These are phyloP conservation scores for Pteronura brasiliensis DNA, from an alignment of 2,113 vertebrate genomes.

Conservation along the genomic window DNA sequence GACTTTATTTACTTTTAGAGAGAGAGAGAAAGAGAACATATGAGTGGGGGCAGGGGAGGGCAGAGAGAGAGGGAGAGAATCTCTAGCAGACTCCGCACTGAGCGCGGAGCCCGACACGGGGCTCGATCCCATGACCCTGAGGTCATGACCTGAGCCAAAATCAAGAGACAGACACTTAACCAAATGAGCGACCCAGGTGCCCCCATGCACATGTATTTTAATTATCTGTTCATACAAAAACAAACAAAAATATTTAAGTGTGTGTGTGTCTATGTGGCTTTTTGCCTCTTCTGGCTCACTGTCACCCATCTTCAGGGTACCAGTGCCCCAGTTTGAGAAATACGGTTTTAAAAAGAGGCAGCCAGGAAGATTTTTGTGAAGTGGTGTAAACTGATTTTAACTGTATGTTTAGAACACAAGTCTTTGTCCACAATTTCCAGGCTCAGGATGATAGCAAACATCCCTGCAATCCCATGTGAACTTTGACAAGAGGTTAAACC, in stretches of 20 bases:
- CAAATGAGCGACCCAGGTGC: not conserved
- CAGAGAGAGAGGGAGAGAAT: not conserved
- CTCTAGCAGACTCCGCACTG: not conserved
- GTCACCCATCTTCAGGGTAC: not conserved
- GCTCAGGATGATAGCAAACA: not conserved
- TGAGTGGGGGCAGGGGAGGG: not conserved
- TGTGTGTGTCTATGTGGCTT: not conserved
- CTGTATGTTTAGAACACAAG: not conserved
- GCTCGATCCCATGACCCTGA: not conserved
- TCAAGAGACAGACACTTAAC: not conserved
- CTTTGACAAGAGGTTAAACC: not conserved
- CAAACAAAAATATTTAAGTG: not conserved
- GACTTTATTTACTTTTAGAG: not conserved
- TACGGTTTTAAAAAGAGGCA: not conserved
- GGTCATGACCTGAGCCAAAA: not conserved
- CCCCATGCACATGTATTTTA: not conserved
- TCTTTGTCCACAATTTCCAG: not conserved
- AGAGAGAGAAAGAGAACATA: not conserved
- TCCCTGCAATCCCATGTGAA: not conserved
- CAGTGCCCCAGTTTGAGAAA: not conserved
- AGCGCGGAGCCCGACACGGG: fast-evolving
- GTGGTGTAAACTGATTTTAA: not conserved
- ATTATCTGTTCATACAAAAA: not conserved
- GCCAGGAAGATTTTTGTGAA: not conserved
- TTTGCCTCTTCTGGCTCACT: not conserved